Percentiles rank a stretch among this genome's conserved stretches.
Conservation (phyloP, 2,113 vertebrate species). For the Melanerpes aurifrons region DNA sequence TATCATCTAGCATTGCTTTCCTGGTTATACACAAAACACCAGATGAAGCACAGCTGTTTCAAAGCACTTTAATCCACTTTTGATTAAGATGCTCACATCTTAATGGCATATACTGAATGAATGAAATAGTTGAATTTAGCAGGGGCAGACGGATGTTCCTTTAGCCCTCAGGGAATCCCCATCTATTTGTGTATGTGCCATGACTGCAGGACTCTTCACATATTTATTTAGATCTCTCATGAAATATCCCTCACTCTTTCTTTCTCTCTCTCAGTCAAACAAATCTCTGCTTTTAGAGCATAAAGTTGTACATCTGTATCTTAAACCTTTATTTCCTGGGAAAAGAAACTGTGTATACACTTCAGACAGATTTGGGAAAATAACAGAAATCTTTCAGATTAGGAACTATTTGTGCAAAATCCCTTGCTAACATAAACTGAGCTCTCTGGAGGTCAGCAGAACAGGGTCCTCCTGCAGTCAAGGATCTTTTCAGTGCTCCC, state of each 20-base stretch:
- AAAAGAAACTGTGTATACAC: neutral
- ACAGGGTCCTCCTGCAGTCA: neutral
- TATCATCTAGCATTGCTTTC: rapidly evolving
- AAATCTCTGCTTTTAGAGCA: neutral
- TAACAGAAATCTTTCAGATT: neutral
- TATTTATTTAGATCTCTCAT: neutral
- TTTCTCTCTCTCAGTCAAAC: neutral
- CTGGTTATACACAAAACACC: neutral
- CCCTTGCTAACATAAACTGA: neutral
- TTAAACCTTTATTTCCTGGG: neutral
- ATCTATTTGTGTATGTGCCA: neutral
- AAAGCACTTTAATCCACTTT: neutral
- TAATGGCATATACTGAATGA: neutral
- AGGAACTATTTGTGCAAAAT: neutral
- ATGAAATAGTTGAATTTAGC: neutral
- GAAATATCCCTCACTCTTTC: neutral
- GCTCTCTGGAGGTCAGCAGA: neutral
- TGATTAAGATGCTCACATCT: neutral
- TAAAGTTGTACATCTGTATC: neutral
- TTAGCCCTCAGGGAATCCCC: neutral
- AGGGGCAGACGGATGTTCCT: neutral
- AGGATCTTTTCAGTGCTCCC: neutral
- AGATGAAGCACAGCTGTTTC: neutral
- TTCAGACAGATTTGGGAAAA: neutral
- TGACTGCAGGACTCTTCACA: neutral